phyloP scores from a whole-genome alignment of 2,797 vertebrate genomes.

The Notolepis coatsorum region DNA sequence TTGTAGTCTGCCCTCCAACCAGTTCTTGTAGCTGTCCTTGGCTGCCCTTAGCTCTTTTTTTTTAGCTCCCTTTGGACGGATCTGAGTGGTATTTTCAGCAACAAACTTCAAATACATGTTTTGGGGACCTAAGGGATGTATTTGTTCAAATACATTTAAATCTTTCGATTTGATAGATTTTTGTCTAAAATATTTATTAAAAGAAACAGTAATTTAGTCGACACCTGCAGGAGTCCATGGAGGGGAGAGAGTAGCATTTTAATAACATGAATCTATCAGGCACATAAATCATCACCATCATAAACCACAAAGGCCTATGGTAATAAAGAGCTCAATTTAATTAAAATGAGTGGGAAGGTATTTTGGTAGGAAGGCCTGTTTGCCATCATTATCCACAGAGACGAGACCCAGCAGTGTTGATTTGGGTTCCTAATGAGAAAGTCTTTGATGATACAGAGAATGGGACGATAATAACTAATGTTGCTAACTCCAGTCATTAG shows the following conservation, averaged over 20 bases:
- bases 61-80: no score
- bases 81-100: no score
- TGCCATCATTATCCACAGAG: conserved; percentile 18
- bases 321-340: conserved; percentile 32
- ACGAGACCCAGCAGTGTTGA: conserved; percentile 1
- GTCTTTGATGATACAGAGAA: conserved; percentile 52
- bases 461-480: conserved; percentile 36
- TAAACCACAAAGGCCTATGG: conserved; percentile 9
- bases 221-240: conserved; percentile 25
- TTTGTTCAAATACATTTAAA: no score
- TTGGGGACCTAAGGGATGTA: no score
- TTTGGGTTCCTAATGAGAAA: conserved; percentile 26
- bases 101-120: no score
- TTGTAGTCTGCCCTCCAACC: no score
- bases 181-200: no score
- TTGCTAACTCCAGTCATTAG: conserved; percentile 59
- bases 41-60: no score
- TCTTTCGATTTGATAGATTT: no score
- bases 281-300: conserved; percentile 39
- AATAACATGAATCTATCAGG: conserved; percentile 30
- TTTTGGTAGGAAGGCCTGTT: neutral
- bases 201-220: no score
- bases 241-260: conserved; percentile 20
- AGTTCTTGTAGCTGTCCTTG: no score
- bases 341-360: conserved; percentile 39